Conservation (phyloP, 2,888 invertebrate genomes). For the Leucophenga montana region DNA sequence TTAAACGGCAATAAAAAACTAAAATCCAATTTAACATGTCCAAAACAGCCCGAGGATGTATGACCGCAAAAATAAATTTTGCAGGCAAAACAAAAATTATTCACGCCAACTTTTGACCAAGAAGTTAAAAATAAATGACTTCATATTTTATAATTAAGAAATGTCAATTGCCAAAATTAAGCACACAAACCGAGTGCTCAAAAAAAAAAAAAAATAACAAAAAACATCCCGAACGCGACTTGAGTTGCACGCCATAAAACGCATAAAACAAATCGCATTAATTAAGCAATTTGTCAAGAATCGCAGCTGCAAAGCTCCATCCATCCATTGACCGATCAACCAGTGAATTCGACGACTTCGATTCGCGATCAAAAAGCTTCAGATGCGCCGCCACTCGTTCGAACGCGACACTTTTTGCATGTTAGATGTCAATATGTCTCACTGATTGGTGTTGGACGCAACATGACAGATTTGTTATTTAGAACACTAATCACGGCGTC, state of each 20-base stretch:
- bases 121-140: neutral
- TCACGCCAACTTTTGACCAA: neutral
- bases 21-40: neutral
- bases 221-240: too few relatives aligned
- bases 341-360: neutral
- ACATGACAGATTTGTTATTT: slow-evolving; percentile 53
- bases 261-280: slow-evolving; percentile 55
- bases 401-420: slow-evolving; percentile 49
- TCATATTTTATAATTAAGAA: neutral
- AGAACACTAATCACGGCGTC: slow-evolving; percentile 61
- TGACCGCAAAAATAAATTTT: slow-evolving; percentile 5
- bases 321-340: neutral
- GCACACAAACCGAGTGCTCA: too few relatives aligned
- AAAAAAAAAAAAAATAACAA: too few relatives aligned
- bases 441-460: slow-evolving; percentile 43
- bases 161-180: neutral
- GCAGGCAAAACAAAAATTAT: neutral
- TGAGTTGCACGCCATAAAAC: slow-evolving; percentile 11
- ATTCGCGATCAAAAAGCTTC: neutral
- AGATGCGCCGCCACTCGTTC: neutral
- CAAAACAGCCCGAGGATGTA: neutral
- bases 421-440: slow-evolving; percentile 54
- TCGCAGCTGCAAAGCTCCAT: slow-evolving; percentile 31
- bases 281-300: slow-evolving; percentile 64
- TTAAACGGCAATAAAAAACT: neutral